Conservation (phyloP, 2,113 vertebrate genomes). For the Tautogolabrus adspersus region DNA sequence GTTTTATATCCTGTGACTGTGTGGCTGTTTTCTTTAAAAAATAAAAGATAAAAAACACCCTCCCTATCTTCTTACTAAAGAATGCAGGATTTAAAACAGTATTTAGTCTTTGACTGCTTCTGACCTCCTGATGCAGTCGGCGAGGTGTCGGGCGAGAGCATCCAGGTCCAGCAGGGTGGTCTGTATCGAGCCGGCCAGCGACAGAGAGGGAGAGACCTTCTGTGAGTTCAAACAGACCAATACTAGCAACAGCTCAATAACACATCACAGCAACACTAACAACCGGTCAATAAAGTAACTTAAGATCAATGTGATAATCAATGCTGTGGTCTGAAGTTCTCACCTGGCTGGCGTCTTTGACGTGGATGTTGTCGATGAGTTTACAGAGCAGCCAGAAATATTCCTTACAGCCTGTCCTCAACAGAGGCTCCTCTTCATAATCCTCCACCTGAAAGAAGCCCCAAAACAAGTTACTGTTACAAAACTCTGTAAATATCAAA, state of each 20-base stretch:
- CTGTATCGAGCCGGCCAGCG: constrained; percentile 81
- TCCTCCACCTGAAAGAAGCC: constrained; percentile 89
- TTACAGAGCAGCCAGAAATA: constrained; percentile 99
- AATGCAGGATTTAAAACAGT: too few species aligned
- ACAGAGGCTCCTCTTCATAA: constrained; percentile 94
- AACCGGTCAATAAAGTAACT: background rate
- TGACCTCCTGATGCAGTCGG: constrained; percentile 98
- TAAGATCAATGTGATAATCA: background rate
- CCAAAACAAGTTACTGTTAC: background rate
- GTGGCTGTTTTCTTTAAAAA: too few species aligned
- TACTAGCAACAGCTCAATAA: constrained; percentile 49
- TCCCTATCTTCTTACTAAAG: too few species aligned
- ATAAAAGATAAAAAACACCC: too few species aligned
- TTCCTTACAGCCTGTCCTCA: constrained; percentile 96
- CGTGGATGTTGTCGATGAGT: constrained; percentile 99
- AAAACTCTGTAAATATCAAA: too few species aligned
- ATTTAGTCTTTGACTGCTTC: constrained; percentile 6
- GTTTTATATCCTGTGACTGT: too few species aligned
- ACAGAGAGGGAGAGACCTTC: constrained; percentile 79
- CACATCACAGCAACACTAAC: background rate
- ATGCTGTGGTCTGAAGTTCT: constrained; percentile 13
- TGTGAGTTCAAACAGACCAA: constrained; percentile 79
- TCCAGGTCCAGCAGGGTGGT: constrained; percentile 97
- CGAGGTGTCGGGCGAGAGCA: constrained; percentile 94
- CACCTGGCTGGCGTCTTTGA: constrained; percentile 98